Percentiles rank a stretch among this genome's conserved stretches.
phyloP scores from a whole-genome alignment of 2,113 vertebrate species.

The Dolichallabes microphthalmus region DNA sequence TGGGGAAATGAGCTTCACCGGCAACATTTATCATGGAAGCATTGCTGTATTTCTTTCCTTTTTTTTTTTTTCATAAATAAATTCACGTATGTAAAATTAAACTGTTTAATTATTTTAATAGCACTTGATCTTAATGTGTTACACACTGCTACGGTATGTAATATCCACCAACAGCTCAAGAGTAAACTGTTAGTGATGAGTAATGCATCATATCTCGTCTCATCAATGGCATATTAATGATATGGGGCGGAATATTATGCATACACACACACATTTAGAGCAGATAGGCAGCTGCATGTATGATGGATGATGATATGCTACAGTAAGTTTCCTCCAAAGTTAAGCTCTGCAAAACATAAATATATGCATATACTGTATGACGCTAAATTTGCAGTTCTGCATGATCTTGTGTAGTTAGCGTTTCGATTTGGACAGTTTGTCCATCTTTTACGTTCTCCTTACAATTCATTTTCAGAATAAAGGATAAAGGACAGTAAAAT shows the following conservation, averaged over 20 bases:
- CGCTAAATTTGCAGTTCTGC: not conserved
- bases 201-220: not conserved
- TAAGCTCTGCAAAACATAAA: not conserved
- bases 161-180: not conserved
- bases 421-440: not conserved
- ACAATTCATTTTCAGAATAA: not conserved
- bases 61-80: not conserved
- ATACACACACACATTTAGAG: not conserved
- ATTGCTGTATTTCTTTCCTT: not conserved
- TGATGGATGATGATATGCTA: not conserved
- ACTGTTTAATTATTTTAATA: not conserved
- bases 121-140: not conserved
- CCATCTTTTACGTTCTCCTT: not conserved
- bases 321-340: not conserved
- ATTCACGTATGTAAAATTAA: too few species aligned
- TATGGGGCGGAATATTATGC: not conserved
- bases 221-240: not conserved
- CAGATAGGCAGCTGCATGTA: not conserved
- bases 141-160: not conserved
- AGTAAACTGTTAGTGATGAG: not conserved
- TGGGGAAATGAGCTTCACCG: conserved; percentile 11
- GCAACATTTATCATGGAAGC: not conserved
- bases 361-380: too few species aligned
- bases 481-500: not conserved
- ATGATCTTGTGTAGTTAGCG: not conserved